Percentiles rank a stretch among this genome's conserved stretches.
These are phyloP conservation scores for Saturnia japonica DNA, from an alignment of 2,888 invertebrate species.

Conservation along the genomic window DNA sequence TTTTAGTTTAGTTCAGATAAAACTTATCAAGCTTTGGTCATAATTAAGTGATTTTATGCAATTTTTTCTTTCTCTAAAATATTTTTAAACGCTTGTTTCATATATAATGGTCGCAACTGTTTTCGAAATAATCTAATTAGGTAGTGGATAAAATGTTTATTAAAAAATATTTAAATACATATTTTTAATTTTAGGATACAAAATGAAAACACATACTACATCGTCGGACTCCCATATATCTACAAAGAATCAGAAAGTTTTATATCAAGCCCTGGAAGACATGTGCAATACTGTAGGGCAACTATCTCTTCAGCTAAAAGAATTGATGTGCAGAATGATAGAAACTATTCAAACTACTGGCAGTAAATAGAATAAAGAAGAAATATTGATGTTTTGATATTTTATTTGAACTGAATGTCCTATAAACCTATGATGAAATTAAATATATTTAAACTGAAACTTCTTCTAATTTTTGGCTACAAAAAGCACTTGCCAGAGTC, in stretches of 20 bases:
- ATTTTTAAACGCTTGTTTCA: too few relatives aligned
- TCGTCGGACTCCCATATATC: constrained; percentile 15
- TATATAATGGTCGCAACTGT: too few relatives aligned
- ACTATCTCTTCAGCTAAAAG: constrained; percentile 42
- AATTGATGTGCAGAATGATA: constrained; percentile 41
- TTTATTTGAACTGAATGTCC: not conserved
- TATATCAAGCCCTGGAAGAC: constrained; percentile 36
- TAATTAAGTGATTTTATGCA: too few relatives aligned
- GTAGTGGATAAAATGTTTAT: not conserved
- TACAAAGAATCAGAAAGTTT: not conserved
- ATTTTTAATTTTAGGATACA: constrained; percentile 2
- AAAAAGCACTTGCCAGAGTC: too few relatives aligned
- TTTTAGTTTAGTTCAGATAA: too few relatives aligned
- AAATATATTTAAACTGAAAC: not conserved
- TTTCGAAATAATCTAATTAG: not conserved
- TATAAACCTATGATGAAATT: not conserved
- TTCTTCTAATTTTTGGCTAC: too few relatives aligned
- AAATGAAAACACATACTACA: not conserved
- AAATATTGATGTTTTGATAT: not conserved
- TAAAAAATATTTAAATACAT: not conserved
- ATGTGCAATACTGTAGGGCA: constrained; percentile 48
- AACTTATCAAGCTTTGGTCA: too few relatives aligned
- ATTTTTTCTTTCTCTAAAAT: too few relatives aligned
- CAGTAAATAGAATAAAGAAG: not conserved
- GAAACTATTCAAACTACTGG: constrained; percentile 13